Percentiles rank a stretch among this genome's conserved stretches.
phyloP scores from a whole-genome alignment of 2,113 vertebrate genomes.

The Perognathus longimembris region DNA sequence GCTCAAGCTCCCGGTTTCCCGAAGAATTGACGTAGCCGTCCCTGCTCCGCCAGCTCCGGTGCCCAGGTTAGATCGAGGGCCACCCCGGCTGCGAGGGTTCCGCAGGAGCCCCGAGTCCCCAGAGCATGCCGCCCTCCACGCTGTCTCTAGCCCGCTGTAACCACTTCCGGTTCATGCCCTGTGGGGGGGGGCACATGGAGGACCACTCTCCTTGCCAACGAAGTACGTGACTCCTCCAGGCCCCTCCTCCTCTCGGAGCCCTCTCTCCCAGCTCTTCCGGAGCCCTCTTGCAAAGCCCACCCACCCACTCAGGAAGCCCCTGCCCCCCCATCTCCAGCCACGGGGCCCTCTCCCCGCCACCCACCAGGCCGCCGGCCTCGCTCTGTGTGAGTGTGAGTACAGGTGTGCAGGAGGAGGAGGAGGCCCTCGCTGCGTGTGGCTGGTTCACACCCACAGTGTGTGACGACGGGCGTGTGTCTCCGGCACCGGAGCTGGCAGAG shows the following conservation, averaged over 20 bases:
- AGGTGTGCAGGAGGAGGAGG: no score
- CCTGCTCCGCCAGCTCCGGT: background rate
- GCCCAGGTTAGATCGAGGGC: background rate
- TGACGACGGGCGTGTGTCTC: no score
- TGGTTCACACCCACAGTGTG: no score
- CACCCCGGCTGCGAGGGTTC: background rate
- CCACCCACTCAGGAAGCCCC: background rate
- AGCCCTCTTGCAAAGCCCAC: background rate
- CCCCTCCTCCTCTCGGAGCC: background rate
- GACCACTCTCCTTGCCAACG: no score
- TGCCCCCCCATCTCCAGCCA: no score
- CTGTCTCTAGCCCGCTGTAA: rapidly evolving
- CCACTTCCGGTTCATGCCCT: background rate
- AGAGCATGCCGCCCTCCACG: background rate
- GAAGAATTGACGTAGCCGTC: no score
- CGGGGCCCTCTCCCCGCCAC: no score
- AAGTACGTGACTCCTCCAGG: background rate
- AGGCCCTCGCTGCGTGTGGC: no score
- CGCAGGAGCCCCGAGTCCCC: background rate
- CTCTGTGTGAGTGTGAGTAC: no score
- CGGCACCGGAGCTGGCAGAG: no score
- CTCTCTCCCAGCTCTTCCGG: background rate
- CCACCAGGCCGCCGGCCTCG: background rate
- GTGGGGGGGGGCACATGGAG: background rate
- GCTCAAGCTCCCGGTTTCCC: background rate